Conservation (phyloP, 2,888 invertebrate species). For the Schizotus pectinicornis region DNA sequence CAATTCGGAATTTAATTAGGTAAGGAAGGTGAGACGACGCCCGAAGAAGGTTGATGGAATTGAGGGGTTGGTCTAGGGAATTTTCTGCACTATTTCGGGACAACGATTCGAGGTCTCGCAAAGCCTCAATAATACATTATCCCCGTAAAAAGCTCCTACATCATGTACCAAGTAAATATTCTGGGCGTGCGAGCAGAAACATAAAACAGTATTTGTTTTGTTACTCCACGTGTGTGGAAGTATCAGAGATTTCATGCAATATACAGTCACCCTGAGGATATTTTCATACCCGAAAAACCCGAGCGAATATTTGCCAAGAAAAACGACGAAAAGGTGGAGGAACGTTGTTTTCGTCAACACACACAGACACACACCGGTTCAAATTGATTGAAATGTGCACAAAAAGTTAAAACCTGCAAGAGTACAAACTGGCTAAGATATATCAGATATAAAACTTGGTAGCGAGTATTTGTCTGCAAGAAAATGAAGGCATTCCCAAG, state of each 20-base stretch:
- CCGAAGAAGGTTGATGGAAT: no score
- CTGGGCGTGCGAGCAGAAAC: conserved; percentile 32
- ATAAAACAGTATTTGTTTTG: conserved; percentile 43
- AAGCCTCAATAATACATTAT: conserved; percentile 39
- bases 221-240: conserved; percentile 37
- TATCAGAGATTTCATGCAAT: conserved; percentile 42
- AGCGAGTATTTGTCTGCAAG: conserved; percentile 51
- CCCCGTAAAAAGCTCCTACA: conserved; percentile 36
- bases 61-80: no score
- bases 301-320: not conserved
- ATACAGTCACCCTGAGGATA: conserved; percentile 27
- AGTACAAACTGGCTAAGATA: conserved; percentile 40
- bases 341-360: conserved; percentile 18
- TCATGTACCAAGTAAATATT: conserved; percentile 39
- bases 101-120: conserved; percentile 27
- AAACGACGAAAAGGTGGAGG: not conserved
- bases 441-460: conserved; percentile 51
- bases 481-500: conserved; percentile 55
- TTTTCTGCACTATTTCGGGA: not conserved
- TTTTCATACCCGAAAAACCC: conserved; percentile 1
- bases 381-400: conserved; percentile 3
- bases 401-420: conserved; percentile 7
- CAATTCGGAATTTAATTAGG: no score
- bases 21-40: no score
- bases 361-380: not conserved